A percentile compares a stretch with the other conserved stretches of the same genome.
Evolutionary conservation across 2,797 vertebrate species (phyloP).

Genomic region (Antrozous pallidus): DNA sequence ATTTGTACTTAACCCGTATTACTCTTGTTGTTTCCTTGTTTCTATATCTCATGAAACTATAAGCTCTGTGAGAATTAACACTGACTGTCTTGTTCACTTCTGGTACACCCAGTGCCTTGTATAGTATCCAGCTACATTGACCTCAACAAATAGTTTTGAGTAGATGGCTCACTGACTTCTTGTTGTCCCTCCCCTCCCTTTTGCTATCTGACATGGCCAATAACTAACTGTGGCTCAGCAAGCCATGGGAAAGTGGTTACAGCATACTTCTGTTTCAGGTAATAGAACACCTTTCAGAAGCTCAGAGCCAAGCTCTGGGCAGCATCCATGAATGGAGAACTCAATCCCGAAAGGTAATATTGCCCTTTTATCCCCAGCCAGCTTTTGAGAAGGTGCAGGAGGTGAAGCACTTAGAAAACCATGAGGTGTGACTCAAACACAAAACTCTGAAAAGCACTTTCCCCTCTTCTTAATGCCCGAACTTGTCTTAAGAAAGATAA

Average conservation of each 20-base stretch:
- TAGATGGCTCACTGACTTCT: not conserved
- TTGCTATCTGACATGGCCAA: not conserved
- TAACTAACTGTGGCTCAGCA: not conserved
- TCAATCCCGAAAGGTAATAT: not conserved
- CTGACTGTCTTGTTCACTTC: not conserved
- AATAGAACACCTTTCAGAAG: not conserved
- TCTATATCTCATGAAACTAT: not conserved
- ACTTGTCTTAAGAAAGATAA: not conserved
- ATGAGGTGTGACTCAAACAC: not conserved
- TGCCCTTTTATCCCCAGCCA: not conserved
- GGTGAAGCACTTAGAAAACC: not conserved
- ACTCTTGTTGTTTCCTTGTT: not conserved
- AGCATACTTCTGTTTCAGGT: not conserved
- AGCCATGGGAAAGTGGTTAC: not conserved
- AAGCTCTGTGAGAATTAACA: not conserved
- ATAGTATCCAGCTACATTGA: not conserved
- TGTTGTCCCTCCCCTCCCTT: not conserved
- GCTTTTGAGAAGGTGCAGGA: not conserved
- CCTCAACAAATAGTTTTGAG: not conserved
- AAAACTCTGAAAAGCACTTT: not conserved
- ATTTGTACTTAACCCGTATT: not conserved
- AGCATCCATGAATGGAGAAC: not conserved
- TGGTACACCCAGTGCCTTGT: not conserved
- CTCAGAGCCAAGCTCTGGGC: not conserved
- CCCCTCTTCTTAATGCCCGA: not conserved